Conservation (phyloP, 2,888 invertebrate species). For the Hipparchia sbordonii region DNA sequence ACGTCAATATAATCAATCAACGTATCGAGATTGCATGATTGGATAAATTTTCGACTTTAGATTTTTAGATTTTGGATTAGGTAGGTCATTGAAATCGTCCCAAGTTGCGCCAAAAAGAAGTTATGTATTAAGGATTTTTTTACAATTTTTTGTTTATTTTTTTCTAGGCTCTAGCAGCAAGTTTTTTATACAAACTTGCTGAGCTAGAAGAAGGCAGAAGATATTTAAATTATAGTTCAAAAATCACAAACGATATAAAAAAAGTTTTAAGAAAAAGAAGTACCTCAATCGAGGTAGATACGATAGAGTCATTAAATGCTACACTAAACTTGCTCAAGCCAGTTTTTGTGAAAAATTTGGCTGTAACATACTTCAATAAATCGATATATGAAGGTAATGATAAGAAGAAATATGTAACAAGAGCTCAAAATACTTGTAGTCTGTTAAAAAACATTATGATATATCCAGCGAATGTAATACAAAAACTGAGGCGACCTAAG, state of each 20-base stretch:
- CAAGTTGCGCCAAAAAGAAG: too few relatives aligned
- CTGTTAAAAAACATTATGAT: slow-evolving; percentile 33
- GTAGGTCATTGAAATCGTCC: too few relatives aligned
- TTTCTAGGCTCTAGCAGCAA: slow-evolving; percentile 62
- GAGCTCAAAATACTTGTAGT: slow-evolving; percentile 44
- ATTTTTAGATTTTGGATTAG: too few relatives aligned
- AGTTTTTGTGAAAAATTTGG: slow-evolving; percentile 49
- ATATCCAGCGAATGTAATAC: slow-evolving; percentile 36
- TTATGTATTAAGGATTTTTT: neutral
- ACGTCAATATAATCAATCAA: too few relatives aligned
- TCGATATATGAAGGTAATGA: slow-evolving; percentile 56
- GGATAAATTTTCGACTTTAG: too few relatives aligned
- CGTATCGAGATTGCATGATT: too few relatives aligned
- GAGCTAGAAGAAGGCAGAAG: slow-evolving; percentile 68
- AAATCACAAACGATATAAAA: slow-evolving; percentile 66
- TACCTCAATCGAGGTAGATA: slow-evolving; percentile 51
- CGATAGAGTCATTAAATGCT: slow-evolving; percentile 54
- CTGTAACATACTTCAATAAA: slow-evolving; percentile 56
- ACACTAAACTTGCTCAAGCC: slow-evolving; percentile 59
- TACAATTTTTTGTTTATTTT: neutral
- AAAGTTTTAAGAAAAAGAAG: slow-evolving; percentile 60
- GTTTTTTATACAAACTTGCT: slow-evolving; percentile 59
- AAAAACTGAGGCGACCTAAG: slow-evolving; percentile 47
- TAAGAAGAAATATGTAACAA: slow-evolving; percentile 51
- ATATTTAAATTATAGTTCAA: slow-evolving; percentile 68